Conservation (phyloP, 2,888 invertebrate species). For the Parapristionchus giblindavisi region DNA sequence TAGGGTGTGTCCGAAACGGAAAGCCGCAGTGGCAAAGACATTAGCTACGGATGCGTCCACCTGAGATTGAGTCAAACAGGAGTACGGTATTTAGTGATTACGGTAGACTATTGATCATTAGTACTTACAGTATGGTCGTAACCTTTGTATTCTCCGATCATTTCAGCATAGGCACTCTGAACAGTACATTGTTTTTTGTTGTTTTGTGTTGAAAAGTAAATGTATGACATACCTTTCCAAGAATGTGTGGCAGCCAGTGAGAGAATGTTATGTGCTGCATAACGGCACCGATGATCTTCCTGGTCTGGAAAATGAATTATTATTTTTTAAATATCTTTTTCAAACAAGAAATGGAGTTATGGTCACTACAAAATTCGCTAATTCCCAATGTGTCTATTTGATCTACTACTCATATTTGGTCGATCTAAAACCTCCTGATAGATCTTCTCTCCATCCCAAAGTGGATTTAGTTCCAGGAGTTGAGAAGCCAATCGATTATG, state of each 20-base stretch:
- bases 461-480: constrained; percentile 83
- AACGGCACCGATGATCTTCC: constrained; percentile 86
- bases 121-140: constrained; percentile 78
- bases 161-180: constrained; percentile 48
- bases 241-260: constrained; percentile 88
- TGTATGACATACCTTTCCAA: constrained; percentile 78
- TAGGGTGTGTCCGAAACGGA: constrained; percentile 90
- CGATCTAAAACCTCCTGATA: constrained; percentile 78
- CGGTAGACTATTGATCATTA: not conserved
- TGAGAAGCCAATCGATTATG: constrained; percentile 90
- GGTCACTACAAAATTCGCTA: not conserved
- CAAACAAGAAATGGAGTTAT: not conserved
- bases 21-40: constrained; percentile 94
- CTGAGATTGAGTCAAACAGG: not conserved
- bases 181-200: not conserved
- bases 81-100: not conserved
- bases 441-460: constrained; percentile 91
- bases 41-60: constrained; percentile 76
- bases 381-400: too few relatives aligned
- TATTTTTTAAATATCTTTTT: not conserved
- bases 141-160: constrained; percentile 82
- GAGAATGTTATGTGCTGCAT: constrained; percentile 93
- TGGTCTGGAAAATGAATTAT: constrained; percentile 59
- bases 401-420: not conserved
- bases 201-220: not conserved